Evolutionary conservation across 2,797 vertebrate genomes (phyloP), one percentile per base, ranked within the genome.

Genomic region (Spheniscus humboldti): DNA sequence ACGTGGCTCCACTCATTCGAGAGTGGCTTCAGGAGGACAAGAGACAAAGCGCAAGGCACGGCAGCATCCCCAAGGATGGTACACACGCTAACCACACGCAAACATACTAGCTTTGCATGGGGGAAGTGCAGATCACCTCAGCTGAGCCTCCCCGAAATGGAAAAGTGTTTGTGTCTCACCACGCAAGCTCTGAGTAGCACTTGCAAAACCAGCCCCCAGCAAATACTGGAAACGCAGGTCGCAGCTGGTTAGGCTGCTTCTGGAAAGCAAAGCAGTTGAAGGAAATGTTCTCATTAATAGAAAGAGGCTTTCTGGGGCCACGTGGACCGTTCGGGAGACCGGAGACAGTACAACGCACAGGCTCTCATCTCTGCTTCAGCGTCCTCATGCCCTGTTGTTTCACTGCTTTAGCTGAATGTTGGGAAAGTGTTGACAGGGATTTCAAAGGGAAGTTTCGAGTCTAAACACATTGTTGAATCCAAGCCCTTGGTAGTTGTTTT

Each of bases 381-480:
- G 1, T 78, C 79, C 60, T 77, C 27, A 43, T 10, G 53, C 37
- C 43, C 88, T 62, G 47, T 57, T 89, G 81, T 78, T 96, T 78
- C 90, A 73, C 15, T 47, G 76, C 59, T 86, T 75, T 57, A 87
- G 89, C 69, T 75, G 59, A 94, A 92, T 43, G 45, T 45, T 90
- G 86, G 73, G 66, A 75, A 95, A 96, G 85, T 33, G 85, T 55
- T 94, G 95, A 97, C 96, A 94, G 66, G 64, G 85, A 78, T 88
- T 97, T 96, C 94, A 94, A 95, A 96, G 89, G 57, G 87, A 88
- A 71, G 14, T 78, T 94, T 90, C 7, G 30, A 84, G 57, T 69
- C 88, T 90, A 84, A 92, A 86, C 57, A 77, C 73, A 88, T 64
- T 88, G 87, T 62, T 86, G 66, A 95, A 91, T 75, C 41, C 79